These are phyloP conservation scores for Mola mola DNA, from an alignment of 2,113 vertebrate species.

Conservation along the genomic window DNA sequence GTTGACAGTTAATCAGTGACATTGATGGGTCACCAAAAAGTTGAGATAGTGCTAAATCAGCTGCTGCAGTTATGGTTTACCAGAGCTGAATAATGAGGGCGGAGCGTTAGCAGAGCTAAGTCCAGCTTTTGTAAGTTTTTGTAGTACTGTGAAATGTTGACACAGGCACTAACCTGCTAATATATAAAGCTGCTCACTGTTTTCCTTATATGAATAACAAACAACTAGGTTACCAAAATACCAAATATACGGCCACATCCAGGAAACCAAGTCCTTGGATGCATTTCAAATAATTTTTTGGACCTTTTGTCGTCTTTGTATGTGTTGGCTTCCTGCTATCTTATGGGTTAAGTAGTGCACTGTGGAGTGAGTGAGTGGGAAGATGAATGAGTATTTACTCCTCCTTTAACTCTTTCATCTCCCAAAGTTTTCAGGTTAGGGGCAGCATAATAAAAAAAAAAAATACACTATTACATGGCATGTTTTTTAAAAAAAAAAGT, in stretches of 20 bases:
- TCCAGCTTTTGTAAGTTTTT: conserved; percentile 17
- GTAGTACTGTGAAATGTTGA: background rate
- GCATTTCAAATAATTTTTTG: background rate
- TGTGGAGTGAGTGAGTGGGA: background rate
- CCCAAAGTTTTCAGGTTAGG: background rate
- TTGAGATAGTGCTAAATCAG: conserved; percentile 59
- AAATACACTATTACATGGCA: too few species aligned
- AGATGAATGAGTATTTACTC: background rate
- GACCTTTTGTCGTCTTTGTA: background rate
- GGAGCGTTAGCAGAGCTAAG: conserved; percentile 18
- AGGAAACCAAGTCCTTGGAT: background rate
- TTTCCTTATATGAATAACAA: too few species aligned
- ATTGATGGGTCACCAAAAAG: conserved; percentile 2
- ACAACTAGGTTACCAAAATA: too few species aligned
- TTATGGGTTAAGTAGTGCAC: background rate
- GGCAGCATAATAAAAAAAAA: background rate
- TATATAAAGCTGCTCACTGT: too few species aligned
- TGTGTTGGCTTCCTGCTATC: background rate
- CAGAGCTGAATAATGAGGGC: conserved; percentile 28
- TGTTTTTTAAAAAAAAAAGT: background rate
- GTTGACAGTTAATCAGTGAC: conserved; percentile 56
- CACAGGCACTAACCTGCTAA: background rate
- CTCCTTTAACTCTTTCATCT: background rate
- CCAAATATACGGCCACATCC: too few species aligned
- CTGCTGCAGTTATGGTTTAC: conserved; percentile 24